Conservation (phyloP, 2,888 invertebrate genomes). For the Dolichomitus sp. region DNA sequence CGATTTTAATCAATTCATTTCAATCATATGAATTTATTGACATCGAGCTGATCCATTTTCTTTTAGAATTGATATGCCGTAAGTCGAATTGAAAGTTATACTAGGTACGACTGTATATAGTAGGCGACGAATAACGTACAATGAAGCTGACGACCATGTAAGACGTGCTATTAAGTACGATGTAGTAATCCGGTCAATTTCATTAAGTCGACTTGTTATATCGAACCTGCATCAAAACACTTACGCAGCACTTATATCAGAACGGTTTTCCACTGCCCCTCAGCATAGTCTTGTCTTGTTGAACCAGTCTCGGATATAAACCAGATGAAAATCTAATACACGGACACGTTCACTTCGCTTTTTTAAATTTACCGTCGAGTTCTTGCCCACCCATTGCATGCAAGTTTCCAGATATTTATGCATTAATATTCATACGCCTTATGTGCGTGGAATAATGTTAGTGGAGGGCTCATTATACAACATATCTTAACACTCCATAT, state of each 20-base stretch:
- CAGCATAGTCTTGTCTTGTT: slow-evolving; percentile 8
- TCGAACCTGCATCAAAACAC: neutral
- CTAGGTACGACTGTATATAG: neutral
- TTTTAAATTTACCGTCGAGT: slow-evolving; percentile 12
- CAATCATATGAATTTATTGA: neutral
- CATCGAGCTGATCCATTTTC: neutral
- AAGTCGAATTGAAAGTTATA: neutral
- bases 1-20: neutral
- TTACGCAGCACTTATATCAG: slow-evolving; percentile 19
- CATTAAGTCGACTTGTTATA: neutral
- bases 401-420: slow-evolving; percentile 43
- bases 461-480: slow-evolving; percentile 20
- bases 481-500: slow-evolving; percentile 13
- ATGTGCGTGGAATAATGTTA: slow-evolving; percentile 41
- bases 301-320: slow-evolving; percentile 31
- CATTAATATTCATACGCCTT: slow-evolving; percentile 58
- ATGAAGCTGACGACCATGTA: neutral
- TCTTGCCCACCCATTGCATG: slow-evolving; percentile 49
- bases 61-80: neutral
- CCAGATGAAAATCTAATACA: slow-evolving; percentile 45
- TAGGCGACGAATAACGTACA: neutral
- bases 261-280: neutral
- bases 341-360: slow-evolving; percentile 18
- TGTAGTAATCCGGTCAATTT: slow-evolving; percentile 4
- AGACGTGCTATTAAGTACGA: neutral